A percentile compares a stretch with the other conserved stretches of the same genome.
phyloP scores from a whole-genome alignment of 2,113 vertebrate genomes.

The Percina caprodes region DNA sequence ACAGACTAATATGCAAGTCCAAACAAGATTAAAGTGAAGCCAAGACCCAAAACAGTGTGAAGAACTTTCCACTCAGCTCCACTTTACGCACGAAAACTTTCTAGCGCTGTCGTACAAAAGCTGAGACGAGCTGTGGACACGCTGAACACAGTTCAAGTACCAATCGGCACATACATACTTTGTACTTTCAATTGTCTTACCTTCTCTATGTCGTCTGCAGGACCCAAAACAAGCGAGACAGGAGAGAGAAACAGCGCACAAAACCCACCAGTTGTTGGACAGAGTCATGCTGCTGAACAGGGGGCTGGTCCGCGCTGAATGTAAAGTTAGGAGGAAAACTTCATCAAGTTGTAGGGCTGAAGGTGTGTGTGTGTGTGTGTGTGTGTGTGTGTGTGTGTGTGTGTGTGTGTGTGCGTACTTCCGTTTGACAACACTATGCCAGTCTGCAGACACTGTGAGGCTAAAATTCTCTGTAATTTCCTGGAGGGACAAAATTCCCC shows the following conservation, averaged over 20 bases:
- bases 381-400: not conserved
- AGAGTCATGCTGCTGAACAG: conserved; percentile 52
- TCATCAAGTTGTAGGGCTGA: conserved; percentile 53
- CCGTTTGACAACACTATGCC: conserved; percentile 59
- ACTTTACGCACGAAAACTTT: conserved; percentile 57
- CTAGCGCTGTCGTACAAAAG: not conserved
- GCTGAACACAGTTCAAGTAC: not conserved
- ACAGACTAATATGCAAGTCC: not conserved
- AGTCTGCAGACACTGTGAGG: not conserved
- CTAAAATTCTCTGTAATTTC: conserved; percentile 38
- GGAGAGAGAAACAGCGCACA: conserved; percentile 48
- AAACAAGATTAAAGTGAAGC: not conserved
- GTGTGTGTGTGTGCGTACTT: conserved; percentile 63
- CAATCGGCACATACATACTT: not conserved
- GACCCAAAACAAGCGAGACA: conserved; percentile 18
- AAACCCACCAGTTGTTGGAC: conserved; percentile 48
- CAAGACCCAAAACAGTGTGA: not conserved
- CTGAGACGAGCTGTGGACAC: not conserved
- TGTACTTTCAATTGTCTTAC: conserved; percentile 49
- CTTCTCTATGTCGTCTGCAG: conserved; percentile 26
- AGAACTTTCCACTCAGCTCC: not conserved
- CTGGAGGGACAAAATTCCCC: not conserved
- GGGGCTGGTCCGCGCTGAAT: conserved; percentile 22
- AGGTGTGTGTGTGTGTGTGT: conserved; percentile 1
- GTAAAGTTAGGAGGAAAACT: conserved; percentile 50